Evolutionary conservation across 1,140 invertebrate species (phyloP).

Genomic region (Coelopa frigida): DNA sequence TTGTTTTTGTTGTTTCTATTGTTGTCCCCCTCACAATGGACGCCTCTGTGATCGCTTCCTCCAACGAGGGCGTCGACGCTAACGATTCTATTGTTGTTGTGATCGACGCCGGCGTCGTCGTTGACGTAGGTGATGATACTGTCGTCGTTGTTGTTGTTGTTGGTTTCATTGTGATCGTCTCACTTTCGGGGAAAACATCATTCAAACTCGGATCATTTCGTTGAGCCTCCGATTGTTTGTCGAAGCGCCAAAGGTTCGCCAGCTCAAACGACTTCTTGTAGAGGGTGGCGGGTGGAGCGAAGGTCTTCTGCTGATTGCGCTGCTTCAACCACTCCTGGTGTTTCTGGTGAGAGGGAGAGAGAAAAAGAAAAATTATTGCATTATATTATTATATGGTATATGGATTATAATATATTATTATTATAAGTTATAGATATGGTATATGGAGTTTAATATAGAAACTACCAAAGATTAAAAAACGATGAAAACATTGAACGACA

Average conservation of each 20-base stretch:
- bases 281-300: background rate
- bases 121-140: background rate
- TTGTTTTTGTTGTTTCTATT: too few species aligned
- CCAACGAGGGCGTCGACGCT: background rate
- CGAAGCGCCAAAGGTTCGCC: constrained; percentile 30
- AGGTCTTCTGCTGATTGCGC: constrained; percentile 22
- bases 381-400: too few species aligned
- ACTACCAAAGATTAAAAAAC: too few species aligned
- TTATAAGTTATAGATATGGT: too few species aligned
- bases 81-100: background rate
- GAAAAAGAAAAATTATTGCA: too few species aligned
- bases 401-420: too few species aligned
- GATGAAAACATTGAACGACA: too few species aligned
- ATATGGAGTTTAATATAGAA: too few species aligned
- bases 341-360: constrained; percentile 29
- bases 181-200: constrained; percentile 34
- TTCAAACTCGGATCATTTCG: constrained; percentile 24
- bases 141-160: constrained; percentile 1
- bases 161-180: constrained; percentile 11
- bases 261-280: constrained; percentile 22
- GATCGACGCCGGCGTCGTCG: background rate
- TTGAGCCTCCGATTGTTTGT: constrained; percentile 11
- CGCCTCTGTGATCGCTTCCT: background rate
- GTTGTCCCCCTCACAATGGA: too few species aligned
- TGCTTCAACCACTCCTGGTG: constrained; percentile 38